Evolutionary conservation across 2,797 vertebrate species (phyloP), one percentile per base, ranked within the genome.

Genomic region (Semaprochilodus insignis): DNA sequence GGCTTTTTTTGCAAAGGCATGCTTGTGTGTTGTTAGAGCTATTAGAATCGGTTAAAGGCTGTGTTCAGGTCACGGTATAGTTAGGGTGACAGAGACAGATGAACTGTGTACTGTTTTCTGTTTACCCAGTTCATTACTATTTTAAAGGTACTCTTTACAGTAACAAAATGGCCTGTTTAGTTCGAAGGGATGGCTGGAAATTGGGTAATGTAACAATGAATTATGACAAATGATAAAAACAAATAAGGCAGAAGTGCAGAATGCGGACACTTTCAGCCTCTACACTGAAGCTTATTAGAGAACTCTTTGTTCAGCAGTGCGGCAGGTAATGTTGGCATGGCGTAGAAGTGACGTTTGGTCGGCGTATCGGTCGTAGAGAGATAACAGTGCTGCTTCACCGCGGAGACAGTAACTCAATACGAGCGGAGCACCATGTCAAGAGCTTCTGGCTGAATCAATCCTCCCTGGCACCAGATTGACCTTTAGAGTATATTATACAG

Each of bases 401-500:
- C 83, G 75, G 66, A 67, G 77, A 84, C 80, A 77, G 66, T 78
- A 81, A 80, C 81, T 84, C 66, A 76, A 83, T 69, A 73, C 80
- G 54, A 67, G 59, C 59, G 19, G 51, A 48, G 75, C 75, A 74
- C 69, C 11, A 92, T 94, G 93, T 94, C 90, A 86, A 90, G 90
- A 90, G 90, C 93, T 93, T 92, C 93, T 90, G 85, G 88, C 87
- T 91, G 90, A 94, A 94, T 94, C 94, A 93, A 92, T 93, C 91
- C 92, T 92, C 91, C 89, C 85, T 81, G 83, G 81, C 89, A 92
- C 91, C 86, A 91, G 86, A 90, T 89, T 95, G 93, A 94, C 92
- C 93, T 95, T 95, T 94, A 90, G 90, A 93, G 92, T 92, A 91
- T 90, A 94, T 94, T 93, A 92, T 79, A 71, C 66, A 82, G 88